phyloP scores from a whole-genome alignment of 2,113 vertebrate species.

The Psittacus erithacus region DNA sequence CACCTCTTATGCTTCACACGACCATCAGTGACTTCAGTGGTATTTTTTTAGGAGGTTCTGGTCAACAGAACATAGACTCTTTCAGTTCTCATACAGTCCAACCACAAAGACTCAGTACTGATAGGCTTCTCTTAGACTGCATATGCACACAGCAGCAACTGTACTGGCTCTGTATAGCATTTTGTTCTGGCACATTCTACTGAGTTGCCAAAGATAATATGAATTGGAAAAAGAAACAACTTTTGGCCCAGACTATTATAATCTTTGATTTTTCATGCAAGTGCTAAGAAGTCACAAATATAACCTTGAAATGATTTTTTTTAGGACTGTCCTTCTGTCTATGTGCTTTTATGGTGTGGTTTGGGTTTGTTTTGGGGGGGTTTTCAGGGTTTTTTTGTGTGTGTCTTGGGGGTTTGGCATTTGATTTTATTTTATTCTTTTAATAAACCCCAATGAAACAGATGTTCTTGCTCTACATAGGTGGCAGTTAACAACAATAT shows the following conservation, averaged over 20 bases:
- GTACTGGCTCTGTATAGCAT: neutral
- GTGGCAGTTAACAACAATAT: neutral
- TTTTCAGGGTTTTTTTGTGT: neutral
- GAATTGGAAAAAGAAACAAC: neutral
- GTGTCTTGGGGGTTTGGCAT: neutral
- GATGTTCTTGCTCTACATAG: neutral
- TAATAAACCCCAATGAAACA: neutral
- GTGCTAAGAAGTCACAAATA: neutral
- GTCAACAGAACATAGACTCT: neutral
- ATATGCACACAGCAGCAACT: neutral
- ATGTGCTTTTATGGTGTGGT: neutral
- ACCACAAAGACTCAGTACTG: neutral
- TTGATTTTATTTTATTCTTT: neutral
- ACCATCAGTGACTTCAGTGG: neutral
- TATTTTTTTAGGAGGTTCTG: neutral
- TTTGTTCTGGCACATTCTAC: neutral
- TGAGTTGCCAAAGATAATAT: neutral
- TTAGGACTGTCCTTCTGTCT: neutral
- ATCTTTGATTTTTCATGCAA: neutral
- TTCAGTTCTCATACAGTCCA: neutral
- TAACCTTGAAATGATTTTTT: neutral
- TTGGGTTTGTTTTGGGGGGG: neutral
- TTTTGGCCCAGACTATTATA: neutral
- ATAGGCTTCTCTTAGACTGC: neutral
- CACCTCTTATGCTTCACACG: fast-evolving